These are phyloP conservation scores for Avahi laniger DNA, from an alignment of 2,797 vertebrate genomes.

Conservation along the genomic window DNA sequence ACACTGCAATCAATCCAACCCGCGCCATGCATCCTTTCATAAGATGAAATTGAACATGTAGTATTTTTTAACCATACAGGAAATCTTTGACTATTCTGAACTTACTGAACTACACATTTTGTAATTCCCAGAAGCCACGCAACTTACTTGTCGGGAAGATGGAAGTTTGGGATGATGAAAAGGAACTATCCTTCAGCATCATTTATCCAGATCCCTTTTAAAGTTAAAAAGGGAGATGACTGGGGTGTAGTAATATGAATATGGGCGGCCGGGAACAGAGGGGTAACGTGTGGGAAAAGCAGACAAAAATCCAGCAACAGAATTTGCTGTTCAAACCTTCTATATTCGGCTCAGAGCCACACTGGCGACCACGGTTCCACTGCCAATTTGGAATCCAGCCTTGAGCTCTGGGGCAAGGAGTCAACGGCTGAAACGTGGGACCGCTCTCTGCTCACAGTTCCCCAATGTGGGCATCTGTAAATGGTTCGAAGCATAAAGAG, in stretches of 20 bases:
- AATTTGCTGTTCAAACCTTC: neutral
- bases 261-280: neutral
- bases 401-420: neutral
- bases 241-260: neutral
- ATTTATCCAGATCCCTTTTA: neutral
- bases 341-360: constrained; percentile 36
- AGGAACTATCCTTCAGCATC: neutral
- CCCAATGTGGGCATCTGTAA: neutral
- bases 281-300: neutral
- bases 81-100: neutral
- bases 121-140: neutral
- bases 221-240: neutral
- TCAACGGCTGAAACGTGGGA: constrained; percentile 58
- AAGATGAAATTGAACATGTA: neutral
- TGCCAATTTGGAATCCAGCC: constrained; percentile 55
- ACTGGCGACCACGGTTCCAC: neutral
- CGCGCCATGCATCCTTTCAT: neutral
- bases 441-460: constrained; percentile 19
- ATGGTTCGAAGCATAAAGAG: neutral
- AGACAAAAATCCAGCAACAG: neutral
- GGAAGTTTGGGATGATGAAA: neutral
- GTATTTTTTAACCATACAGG: neutral
- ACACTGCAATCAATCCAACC: neutral
- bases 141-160: neutral
- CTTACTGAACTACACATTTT: neutral